Conservation (phyloP, 2,113 vertebrate genomes). For the Meleagris gallopavo region DNA sequence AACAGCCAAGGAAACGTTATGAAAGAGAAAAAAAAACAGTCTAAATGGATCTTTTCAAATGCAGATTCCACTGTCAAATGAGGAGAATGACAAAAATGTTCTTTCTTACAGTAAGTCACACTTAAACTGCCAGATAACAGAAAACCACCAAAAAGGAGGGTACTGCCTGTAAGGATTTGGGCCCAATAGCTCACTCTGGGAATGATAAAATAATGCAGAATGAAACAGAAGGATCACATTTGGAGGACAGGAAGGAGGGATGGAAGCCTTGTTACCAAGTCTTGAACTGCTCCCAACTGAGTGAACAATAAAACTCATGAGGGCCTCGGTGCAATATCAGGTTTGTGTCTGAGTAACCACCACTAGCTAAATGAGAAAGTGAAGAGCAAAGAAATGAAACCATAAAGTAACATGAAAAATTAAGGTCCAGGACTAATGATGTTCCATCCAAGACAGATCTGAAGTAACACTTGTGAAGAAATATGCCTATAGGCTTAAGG, state of each 20-base stretch:
- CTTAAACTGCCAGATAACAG: background rate
- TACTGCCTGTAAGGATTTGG: background rate
- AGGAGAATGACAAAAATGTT: slow-evolving; percentile 30
- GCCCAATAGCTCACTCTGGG: background rate
- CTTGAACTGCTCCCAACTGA: background rate
- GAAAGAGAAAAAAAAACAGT: slow-evolving; percentile 50
- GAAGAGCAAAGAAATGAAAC: background rate
- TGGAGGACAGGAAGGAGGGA: background rate
- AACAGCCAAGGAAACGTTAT: slow-evolving; percentile 61
- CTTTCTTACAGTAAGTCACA: slow-evolving; percentile 10
- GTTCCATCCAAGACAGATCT: background rate
- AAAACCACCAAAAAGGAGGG: background rate
- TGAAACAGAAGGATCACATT: background rate
- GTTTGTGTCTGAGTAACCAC: background rate
- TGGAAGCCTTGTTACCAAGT: background rate
- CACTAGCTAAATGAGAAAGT: background rate
- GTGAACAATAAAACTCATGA: background rate
- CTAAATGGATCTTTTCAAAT: slow-evolving; percentile 63
- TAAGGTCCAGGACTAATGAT: background rate
- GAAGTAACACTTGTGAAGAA: background rate
- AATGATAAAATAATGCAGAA: background rate
- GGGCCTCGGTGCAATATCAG: background rate
- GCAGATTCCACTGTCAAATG: slow-evolving; percentile 46
- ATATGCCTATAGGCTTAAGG: background rate
- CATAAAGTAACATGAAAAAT: background rate